Evolutionary conservation across 2,888 invertebrate species (phyloP).

Genomic region (Pyrrhia umbra): DNA sequence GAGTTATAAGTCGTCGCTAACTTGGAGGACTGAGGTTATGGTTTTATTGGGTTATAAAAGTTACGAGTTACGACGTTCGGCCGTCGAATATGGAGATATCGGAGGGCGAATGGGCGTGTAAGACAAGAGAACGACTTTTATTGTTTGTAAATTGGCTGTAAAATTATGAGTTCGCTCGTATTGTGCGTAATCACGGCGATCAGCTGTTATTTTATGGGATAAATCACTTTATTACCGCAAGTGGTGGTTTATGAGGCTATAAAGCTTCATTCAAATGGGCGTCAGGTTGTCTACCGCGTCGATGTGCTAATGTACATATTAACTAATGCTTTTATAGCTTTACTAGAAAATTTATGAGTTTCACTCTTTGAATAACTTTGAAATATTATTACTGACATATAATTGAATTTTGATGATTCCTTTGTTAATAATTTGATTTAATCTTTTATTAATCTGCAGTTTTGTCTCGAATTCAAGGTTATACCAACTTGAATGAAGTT

Average conservation of each 20-base stretch:
- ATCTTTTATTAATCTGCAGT: not conserved
- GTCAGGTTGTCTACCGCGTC: slow-evolving; percentile 73
- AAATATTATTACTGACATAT: slow-evolving; percentile 16
- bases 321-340: slow-evolving; percentile 63
- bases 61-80: slow-evolving; percentile 84
- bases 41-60: slow-evolving; percentile 90
- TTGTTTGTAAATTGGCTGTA: slow-evolving; percentile 91
- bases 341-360: slow-evolving; percentile 58
- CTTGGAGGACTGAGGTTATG: slow-evolving; percentile 75
- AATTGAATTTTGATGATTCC: not conserved
- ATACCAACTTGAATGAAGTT: not conserved
- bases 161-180: slow-evolving; percentile 89
- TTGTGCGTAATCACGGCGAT: slow-evolving; percentile 87
- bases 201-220: slow-evolving; percentile 88
- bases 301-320: slow-evolving; percentile 70
- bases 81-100: slow-evolving; percentile 88
- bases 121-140: slow-evolving; percentile 89
- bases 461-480: not conserved
- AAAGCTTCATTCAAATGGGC: slow-evolving; percentile 78
- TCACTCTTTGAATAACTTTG: slow-evolving; percentile 48
- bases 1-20: slow-evolving; percentile 70
- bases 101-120: slow-evolving; percentile 87
- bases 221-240: slow-evolving; percentile 86
- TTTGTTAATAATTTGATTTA: not conserved
- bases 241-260: slow-evolving; percentile 81